Evolutionary conservation across 2,888 invertebrate genomes (phyloP), one percentile per base, ranked within the genome.

Genomic region (Netelia melanura): DNA sequence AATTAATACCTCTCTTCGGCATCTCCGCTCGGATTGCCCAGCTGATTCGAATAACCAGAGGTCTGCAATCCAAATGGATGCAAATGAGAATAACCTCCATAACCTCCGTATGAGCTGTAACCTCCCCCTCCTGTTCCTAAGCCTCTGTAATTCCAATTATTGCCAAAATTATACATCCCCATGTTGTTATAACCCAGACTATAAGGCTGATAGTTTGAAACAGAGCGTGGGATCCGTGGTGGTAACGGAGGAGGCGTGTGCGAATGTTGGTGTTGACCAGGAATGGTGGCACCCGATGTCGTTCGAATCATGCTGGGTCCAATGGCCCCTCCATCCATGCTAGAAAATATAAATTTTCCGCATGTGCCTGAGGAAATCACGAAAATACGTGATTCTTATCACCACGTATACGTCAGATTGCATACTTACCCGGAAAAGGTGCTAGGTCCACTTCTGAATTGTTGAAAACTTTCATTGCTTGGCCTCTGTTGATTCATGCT

Each of bases 1-100:
- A 38, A 38, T 6, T 91, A 10, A 14, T 80, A 96, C 95, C 96
- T 95, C 93, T 95, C 95, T 94, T 96, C 96, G 83, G 95, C 94
- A 91, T 96, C 96, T 85, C 95, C 94, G 86, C 94, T 93, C 10
- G 92, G 91, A 44, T 90, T 90, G 25, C 88, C 87, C 23, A 86
- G 84, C 30, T 84, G 80, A 43, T 23, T 65, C 21, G 91, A 90
- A 83, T 91, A 91, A 48, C 81, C 88, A 23, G 89, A 88, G 84
- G 84, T 83, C 83, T 87, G 81, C 21, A 91, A 89, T 86, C 91
- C 91, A 85, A 91, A 91, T 2, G 95, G 95, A 92, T 95, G 94
- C 94, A 94, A 58, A 81, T 92, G 92, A 87, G 94, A 91, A 85
- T 88, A 92, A 48, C 90, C 89, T 86, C 91, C 90, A 72, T 94